Percentiles rank a stretch among this genome's conserved stretches.
These are phyloP conservation scores for Bambusicola thoracicus DNA, from an alignment of 2,113 vertebrate genomes.

Conservation along the genomic window DNA sequence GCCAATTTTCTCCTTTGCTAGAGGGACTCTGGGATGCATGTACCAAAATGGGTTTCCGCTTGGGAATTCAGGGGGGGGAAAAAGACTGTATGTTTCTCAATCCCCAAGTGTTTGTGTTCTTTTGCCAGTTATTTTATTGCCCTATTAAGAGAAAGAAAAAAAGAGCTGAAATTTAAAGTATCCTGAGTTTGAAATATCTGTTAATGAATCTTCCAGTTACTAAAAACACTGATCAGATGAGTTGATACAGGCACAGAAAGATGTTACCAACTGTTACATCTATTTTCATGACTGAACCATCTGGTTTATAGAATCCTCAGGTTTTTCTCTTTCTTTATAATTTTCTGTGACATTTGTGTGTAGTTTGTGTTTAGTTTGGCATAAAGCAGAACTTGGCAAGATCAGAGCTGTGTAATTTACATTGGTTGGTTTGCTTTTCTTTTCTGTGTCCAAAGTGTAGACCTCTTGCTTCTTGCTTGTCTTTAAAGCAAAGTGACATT, in stretches of 20 bases:
- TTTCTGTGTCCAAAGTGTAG: not conserved
- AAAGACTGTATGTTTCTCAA: not conserved
- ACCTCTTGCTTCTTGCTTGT: not conserved
- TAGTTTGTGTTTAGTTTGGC: constrained; percentile 56
- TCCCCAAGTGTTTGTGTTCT: not conserved
- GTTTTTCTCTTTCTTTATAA: constrained; percentile 28
- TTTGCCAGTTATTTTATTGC: not conserved
- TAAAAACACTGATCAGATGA: not conserved
- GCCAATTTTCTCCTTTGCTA: not conserved
- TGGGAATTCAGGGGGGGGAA: not conserved
- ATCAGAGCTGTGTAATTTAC: not conserved
- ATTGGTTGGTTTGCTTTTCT: not conserved
- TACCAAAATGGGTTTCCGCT: not conserved
- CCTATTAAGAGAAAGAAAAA: not conserved
- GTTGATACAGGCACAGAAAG: not conserved
- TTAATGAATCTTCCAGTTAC: not conserved
- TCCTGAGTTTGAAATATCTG: not conserved
- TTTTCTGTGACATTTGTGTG: constrained; percentile 50
- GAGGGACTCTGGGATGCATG: not conserved
- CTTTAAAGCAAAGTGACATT: not conserved
- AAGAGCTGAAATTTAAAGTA: not conserved
- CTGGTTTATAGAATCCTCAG: constrained; percentile 16
- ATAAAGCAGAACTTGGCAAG: not conserved
- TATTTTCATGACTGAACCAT: constrained; percentile 40
- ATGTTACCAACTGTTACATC: constrained; percentile 41